Evolutionary conservation across 2,113 vertebrate genomes (phyloP), one percentile per base, ranked within the genome.

Genomic region (Fregata magnificens): DNA sequence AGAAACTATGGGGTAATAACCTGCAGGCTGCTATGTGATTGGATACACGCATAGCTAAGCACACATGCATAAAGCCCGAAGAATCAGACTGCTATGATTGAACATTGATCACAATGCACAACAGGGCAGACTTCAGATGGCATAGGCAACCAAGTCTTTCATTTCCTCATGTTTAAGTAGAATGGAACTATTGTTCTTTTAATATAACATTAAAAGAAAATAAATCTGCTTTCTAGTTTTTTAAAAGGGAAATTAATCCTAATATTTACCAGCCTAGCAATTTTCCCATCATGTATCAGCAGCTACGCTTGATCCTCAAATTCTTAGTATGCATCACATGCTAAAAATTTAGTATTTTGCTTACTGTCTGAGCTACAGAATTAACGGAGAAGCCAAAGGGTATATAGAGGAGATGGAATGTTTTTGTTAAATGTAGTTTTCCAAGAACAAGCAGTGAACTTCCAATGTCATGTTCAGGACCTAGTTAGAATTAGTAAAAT

Each of bases 291-390:
- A 19, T 18, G 9, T 42, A 16, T 36, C 52, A 67, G 61, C 70
- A 74, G 19, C 22, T 74, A 52, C 1, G 4, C 20, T 73, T 36
- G 52, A 82, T 74, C 32, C 36, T 65, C 26, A 28, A 5, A 34
- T 58, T 34, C 59, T 38, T 52, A 14, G 16, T 65, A 42, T 26
- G 32, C 1, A 0, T 56, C 38, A 31, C 1, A 0, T 11, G 26
- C 10, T 76, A 32, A 74, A 76, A 65, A 86, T 40, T 15, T 65
- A 16, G 40, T 89, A 7, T 31, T 76, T 53, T 69, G 34, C 34
- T 67, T 90, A 44, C 45, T 66, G 5, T 66, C 45, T 74, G 61
- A 59, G 21, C 44, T 52, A 50, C 36, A 38, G 32, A 36, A 44
- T 47, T 20, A 53, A 45, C 40, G 45, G 34, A 52, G 32, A 67